A percentile compares a stretch with the other conserved stretches of the same genome.
phyloP scores from a whole-genome alignment of 2,113 vertebrate species.

The Perca schrenkii region DNA sequence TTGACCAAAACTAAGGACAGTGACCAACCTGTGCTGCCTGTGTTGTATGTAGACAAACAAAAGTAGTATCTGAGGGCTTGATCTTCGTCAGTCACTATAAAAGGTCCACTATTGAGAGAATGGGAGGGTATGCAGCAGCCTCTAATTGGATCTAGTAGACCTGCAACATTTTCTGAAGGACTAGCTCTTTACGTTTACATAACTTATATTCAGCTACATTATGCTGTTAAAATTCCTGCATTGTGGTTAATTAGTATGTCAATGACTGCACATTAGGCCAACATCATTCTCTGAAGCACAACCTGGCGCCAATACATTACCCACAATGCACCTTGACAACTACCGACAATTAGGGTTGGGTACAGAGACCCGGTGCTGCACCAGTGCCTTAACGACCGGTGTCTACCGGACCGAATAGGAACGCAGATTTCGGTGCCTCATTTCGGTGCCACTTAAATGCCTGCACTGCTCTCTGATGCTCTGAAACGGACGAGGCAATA shows the following conservation, averaged over 20 bases:
- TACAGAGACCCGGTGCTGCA: no score
- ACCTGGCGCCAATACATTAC: no score
- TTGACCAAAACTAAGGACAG: constrained; percentile 14
- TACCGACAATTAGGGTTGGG: no score
- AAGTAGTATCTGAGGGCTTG: neutral
- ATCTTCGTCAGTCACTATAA: neutral
- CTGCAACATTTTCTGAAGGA: neutral
- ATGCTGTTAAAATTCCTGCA: neutral
- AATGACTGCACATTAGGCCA: neutral
- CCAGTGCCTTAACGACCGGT: no score
- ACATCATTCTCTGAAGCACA: neutral
- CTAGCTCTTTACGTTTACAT: neutral
- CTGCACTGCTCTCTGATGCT: no score
- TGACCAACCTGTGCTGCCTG: constrained; percentile 11
- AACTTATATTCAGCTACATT: neutral
- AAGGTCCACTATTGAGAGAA: neutral
- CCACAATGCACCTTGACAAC: no score
- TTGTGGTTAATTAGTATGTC: neutral
- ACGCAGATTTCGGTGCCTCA: no score
- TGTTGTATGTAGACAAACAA: neutral
- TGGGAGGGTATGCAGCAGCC: neutral
- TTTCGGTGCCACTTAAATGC: no score
- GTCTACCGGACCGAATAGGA: no score
- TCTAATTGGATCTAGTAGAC: neutral
- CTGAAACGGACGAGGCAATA: no score